Conservation (phyloP, 2,797 vertebrate genomes). For the Pelobates cultripes region DNA sequence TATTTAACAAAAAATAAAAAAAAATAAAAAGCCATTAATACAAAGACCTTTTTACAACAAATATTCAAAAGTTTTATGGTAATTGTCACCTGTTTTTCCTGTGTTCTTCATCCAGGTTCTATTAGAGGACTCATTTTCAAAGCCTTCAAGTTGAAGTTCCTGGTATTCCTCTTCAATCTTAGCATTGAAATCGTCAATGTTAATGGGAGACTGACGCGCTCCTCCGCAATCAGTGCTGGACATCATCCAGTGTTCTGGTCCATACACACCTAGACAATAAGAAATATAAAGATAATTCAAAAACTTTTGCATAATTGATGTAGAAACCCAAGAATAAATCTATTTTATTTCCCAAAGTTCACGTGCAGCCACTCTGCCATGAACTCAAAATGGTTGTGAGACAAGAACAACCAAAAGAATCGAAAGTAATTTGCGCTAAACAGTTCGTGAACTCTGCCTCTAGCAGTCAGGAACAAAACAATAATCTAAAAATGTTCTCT, state of each 20-base stretch:
- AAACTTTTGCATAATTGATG: neutral
- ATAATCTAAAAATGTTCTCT: constrained; percentile 41
- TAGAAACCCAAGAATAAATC: neutral
- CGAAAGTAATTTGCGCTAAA: constrained; percentile 46
- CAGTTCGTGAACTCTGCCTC: constrained; percentile 50
- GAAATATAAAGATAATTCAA: neutral
- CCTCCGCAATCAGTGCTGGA: constrained; percentile 86
- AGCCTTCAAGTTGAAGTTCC: constrained; percentile 88
- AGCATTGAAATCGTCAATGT: constrained; percentile 85
- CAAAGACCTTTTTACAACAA: too few species aligned
- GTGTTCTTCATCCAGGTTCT: constrained; percentile 98
- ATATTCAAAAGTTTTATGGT: too few species aligned
- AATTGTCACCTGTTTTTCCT: constrained; percentile 87
- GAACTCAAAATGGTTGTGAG: neutral
- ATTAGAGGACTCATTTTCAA: constrained; percentile 90
- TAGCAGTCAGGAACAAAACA: constrained; percentile 55
- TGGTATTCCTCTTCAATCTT: constrained; percentile 85
- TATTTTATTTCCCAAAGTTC: neutral
- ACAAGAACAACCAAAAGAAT: neutral
- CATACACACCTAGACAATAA: constrained; percentile 79
- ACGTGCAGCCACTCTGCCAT: neutral
- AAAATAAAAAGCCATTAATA: too few species aligned
- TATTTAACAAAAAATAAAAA: too few species aligned
- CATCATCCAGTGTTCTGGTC: constrained; percentile 88
- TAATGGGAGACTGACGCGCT: constrained; percentile 90